Base-by-base conservation (phyloP, 2,797 vertebrate species). In the Cottoperca gobio region DNA sequence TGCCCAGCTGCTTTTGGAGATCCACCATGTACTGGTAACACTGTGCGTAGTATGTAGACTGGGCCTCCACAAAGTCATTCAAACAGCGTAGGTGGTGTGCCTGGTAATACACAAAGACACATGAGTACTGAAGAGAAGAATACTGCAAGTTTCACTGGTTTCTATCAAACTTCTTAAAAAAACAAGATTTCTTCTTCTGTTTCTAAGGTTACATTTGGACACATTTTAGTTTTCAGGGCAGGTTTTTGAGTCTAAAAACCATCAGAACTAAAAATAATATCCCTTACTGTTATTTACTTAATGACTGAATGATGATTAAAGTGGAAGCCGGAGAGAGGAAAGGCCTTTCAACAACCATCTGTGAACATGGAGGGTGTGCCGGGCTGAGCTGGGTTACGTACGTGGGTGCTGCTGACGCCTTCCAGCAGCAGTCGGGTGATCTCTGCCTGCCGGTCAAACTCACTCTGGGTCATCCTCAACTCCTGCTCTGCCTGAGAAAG, bases 11-110 rank as follows among this genome's bases (percentile, higher is more conserved):
- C 87, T 99, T 99, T 60, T 99, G 98, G 23, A 99, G 97, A 84
- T 99, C 97, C 91, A 98, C 93, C 97, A 98, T 99, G 85, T 99
- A 99, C 77, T 99, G 98, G 94, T 99, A 99, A 93, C 97, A 98
- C 70, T 99, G 98, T 49, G 98, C 98, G 67, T 98, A 99, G 85
- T 99, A 99, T 0, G 97, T 99, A 78, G 96, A 96, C 91, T 99
- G 98, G 55, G 98, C 97, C 93, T 99, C 98, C 67, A 99, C 97
- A 88, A 99, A 98, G 90, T 99, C 98, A 78, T 97, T 97, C 91
- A 99, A 89, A 83, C 98, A 99, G 86, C 96, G 97, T 76, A 99
- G 96, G 80, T 99, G 98, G 91, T 99, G 98, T 45, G 98, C 97
- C 98, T 99, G 67, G 4, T 76, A 78, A 2, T 1, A 48, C 17